phyloP scores from a whole-genome alignment of 2,888 invertebrate genomes.

The Drosophila robusta region DNA sequence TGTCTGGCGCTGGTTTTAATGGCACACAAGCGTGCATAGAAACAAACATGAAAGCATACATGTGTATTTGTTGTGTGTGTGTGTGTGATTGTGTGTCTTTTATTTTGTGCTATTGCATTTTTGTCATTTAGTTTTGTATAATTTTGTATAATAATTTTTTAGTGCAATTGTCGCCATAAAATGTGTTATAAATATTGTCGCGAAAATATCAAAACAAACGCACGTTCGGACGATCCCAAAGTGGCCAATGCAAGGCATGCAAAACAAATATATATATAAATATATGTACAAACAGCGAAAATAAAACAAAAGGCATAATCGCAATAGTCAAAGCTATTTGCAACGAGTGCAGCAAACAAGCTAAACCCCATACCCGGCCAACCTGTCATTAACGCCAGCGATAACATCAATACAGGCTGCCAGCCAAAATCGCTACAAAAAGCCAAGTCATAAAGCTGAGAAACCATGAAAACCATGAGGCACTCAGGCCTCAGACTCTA shows the following conservation, averaged over 20 bases:
- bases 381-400: constrained; percentile 45
- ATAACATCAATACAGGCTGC: constrained; percentile 49
- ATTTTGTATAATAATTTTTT: constrained; percentile 45
- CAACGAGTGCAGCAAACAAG: constrained; percentile 34
- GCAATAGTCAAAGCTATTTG: constrained; percentile 34
- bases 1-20: constrained; percentile 39
- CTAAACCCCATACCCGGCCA: background rate
- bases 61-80: constrained; percentile 33
- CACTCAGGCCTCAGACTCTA: constrained; percentile 44
- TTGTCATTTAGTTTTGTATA: constrained; percentile 44
- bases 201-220: constrained; percentile 57
- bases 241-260: constrained; percentile 14
- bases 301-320: constrained; percentile 31
- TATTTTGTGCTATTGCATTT: constrained; percentile 36
- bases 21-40: constrained; percentile 23
- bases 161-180: constrained; percentile 39
- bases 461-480: constrained; percentile 30
- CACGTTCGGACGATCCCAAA: constrained; percentile 61
- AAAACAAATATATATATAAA: constrained; percentile 33
- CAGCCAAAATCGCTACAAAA: constrained; percentile 35
- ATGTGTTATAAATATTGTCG: constrained; percentile 62
- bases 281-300: background rate
- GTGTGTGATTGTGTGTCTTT: constrained; percentile 8
- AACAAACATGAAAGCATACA: constrained; percentile 6
- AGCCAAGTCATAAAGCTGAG: constrained; percentile 30